phyloP scores from a whole-genome alignment of 1,140 invertebrate genomes.

The Cotesia typhae region DNA sequence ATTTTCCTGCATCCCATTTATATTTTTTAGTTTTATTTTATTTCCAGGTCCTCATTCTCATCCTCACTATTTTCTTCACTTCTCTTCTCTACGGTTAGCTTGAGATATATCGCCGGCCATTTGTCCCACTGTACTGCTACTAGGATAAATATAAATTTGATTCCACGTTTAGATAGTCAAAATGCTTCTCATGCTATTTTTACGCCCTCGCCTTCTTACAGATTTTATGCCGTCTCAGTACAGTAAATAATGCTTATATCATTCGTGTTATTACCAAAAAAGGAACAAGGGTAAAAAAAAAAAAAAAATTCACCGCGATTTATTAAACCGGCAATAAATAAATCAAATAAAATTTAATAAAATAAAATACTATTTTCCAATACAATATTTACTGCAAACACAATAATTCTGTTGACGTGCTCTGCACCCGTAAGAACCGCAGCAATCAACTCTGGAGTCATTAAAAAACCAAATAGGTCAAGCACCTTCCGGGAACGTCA shows the following conservation, averaged over 20 bases:
- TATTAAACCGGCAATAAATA: too few relatives aligned
- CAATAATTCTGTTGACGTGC: too few relatives aligned
- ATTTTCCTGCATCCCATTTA: neutral
- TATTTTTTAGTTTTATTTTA: constrained; percentile 1
- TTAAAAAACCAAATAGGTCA: too few relatives aligned
- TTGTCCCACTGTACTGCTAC: constrained; percentile 35
- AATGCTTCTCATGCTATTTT: constrained; percentile 31
- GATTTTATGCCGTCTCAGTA: too few relatives aligned
- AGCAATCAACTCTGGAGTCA: neutral
- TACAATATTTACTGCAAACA: too few relatives aligned
- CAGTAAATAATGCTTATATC: neutral
- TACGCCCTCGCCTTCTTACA: neutral
- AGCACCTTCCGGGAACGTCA: too few relatives aligned
- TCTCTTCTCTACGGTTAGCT: constrained; percentile 26
- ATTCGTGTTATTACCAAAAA: neutral
- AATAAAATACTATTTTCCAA: too few relatives aligned
- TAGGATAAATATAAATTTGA: constrained; percentile 57
- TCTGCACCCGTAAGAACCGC: too few relatives aligned
- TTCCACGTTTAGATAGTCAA: constrained; percentile 46
- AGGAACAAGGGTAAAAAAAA: too few relatives aligned
- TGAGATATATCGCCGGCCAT: constrained; percentile 34
- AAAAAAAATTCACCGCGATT: too few relatives aligned
- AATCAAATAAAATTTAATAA: too few relatives aligned
- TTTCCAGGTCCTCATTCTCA: constrained; percentile 11
- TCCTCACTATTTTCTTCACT: constrained; percentile 29